Base-by-base conservation (phyloP, 1,140 invertebrate genomes). In the Holcopasites calliopsidis region DNA sequence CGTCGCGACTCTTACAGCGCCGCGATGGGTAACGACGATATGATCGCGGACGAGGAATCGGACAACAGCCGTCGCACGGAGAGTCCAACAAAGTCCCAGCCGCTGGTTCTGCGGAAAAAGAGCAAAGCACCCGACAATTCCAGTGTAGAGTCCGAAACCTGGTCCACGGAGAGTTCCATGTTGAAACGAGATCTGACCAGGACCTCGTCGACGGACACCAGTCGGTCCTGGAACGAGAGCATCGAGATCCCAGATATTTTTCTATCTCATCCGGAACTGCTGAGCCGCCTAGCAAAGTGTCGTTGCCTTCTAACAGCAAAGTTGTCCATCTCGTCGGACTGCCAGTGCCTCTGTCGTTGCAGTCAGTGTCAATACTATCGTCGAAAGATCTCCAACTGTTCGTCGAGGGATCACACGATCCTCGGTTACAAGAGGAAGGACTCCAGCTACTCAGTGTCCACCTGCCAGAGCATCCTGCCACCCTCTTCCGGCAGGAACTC, bases 1-100 rank as follows among this genome's bases (percentile, higher is more conserved):
- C 86, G 88, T 50, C 85, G 88, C 47, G 68, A 84, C 55, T 89
- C 88, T 18, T 89, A 89, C 75, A 86, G 58, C 66, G 83, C 77
- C 3, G 88, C 88, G 50, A 79, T 89, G 57, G 69, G 70, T 38
- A 84, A 87, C 28, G 72, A 83, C 40, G 79, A 83, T 42, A 40
- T 35, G 33, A 76, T 81, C 26, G 54, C 72, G 23, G 85, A 84
- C 33, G 54, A 68, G 13, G 31, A 18, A 44, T 21, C 55, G 50
- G 60, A 50, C 21, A 35, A 49, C 47, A 26, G 21, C 55, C 13
- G 21, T 57, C 52, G 7, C 0, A 7, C 26, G 11, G 62, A 31
- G 10, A 0, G 8, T 1, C 1, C n/a, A 0, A 35, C 54, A 21
- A n/a, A 68, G 50, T 28, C 54, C 26, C 55, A 77, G 26, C 61